These are phyloP conservation scores for Falco punctatus DNA, from an alignment of 2,113 vertebrate species.

Conservation along the genomic window DNA sequence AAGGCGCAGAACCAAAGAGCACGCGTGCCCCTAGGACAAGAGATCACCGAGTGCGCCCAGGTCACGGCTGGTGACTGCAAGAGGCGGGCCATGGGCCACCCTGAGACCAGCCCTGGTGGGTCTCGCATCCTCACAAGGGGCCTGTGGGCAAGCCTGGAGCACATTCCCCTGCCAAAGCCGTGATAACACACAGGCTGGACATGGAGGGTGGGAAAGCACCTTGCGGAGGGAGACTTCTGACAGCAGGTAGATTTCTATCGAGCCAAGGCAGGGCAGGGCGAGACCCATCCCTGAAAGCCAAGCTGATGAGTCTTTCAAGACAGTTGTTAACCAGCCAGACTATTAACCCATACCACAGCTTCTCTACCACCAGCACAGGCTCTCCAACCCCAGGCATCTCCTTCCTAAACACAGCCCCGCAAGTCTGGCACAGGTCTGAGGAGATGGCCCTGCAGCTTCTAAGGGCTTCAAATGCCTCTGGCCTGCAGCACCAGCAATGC, in stretches of 20 bases:
- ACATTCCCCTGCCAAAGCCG: neutral
- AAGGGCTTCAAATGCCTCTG: neutral
- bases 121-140: accelerated
- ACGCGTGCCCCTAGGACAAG: accelerated
- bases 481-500: neutral
- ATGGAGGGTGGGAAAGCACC: neutral
- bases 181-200: neutral
- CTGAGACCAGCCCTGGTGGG: neutral
- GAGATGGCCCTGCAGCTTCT: neutral
- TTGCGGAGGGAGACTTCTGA: neutral
- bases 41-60: accelerated
- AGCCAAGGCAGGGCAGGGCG: neutral
- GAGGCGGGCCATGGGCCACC: accelerated
- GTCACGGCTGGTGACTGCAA: accelerated
- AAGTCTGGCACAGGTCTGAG: accelerated
- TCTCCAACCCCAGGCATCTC: neutral
- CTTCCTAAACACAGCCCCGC: neutral
- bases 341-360: neutral
- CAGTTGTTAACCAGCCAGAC: neutral
- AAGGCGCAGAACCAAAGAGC: accelerated
- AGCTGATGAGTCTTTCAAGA: neutral
- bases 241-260: neutral
- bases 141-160: accelerated
- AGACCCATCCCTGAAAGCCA: neutral
- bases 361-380: neutral